These are phyloP conservation scores for Phaedon cochleariae DNA, from an alignment of 2,888 invertebrate genomes.

Conservation along the genomic window DNA sequence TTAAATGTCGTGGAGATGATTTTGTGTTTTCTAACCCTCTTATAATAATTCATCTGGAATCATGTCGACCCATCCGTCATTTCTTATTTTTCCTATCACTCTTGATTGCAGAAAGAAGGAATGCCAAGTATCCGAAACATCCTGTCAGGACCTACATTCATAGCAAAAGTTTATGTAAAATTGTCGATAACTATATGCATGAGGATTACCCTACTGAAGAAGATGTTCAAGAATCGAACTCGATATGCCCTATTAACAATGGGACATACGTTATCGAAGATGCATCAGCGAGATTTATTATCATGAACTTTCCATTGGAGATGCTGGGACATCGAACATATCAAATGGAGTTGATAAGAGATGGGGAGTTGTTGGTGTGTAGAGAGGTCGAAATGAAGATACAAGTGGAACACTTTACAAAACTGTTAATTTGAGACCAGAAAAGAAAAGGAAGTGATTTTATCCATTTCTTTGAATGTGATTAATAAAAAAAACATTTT, in stretches of 20 bases:
- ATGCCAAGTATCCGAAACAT: neutral
- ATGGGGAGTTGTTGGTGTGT: slow-evolving; percentile 16
- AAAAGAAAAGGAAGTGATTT: too few relatives aligned
- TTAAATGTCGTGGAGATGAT: too few relatives aligned
- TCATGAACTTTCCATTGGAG: slow-evolving; percentile 7
- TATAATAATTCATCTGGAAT: too few relatives aligned
- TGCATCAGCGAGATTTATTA: slow-evolving; percentile 8
- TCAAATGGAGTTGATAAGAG: slow-evolving; percentile 21
- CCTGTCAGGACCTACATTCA: slow-evolving; percentile 12
- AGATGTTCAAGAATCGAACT: neutral
- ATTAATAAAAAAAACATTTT: too few relatives aligned
- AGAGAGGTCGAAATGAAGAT: neutral
- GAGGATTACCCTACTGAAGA: neutral
- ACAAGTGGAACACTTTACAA: neutral
- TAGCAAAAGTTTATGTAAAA: slow-evolving; percentile 20
- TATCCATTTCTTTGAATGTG: too few relatives aligned
- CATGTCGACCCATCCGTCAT: too few relatives aligned
- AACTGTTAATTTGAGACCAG: neutral
- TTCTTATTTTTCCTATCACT: too few relatives aligned
- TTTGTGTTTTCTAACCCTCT: too few relatives aligned
- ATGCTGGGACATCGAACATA: slow-evolving; percentile 17
- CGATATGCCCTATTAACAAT: slow-evolving; percentile 17
- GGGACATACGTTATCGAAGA: slow-evolving; percentile 21
- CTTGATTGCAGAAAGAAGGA: too few relatives aligned
- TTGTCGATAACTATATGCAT: slow-evolving; percentile 21